These are phyloP conservation scores for Crocidura indochinensis DNA, from an alignment of 2,797 vertebrate species.

Conservation along the genomic window DNA sequence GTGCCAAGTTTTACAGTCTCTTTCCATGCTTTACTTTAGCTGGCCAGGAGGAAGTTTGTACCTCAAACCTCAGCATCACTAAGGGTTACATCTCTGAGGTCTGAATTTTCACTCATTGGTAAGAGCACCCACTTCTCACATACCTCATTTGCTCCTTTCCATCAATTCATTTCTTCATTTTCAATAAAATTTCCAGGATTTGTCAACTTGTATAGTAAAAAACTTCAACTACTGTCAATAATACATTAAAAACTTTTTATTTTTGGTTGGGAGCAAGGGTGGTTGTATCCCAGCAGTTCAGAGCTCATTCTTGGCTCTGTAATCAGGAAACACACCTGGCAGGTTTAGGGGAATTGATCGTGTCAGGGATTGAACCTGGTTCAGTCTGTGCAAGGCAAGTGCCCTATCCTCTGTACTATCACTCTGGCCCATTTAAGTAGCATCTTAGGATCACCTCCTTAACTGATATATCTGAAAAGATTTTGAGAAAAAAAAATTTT, in stretches of 20 bases:
- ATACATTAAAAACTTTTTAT: no score
- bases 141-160: not conserved
- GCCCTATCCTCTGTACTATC: no score
- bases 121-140: not conserved
- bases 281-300: no score
- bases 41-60: not conserved
- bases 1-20: not conserved
- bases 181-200: not conserved
- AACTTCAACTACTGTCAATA: not conserved
- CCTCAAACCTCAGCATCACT: not conserved
- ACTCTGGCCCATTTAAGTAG: not conserved
- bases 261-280: no score
- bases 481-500: not conserved
- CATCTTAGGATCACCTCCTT: slow-evolving; percentile 2
- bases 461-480: not conserved
- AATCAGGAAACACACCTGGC: no score
- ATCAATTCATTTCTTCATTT: not conserved
- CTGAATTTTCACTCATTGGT: not conserved
- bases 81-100: no score
- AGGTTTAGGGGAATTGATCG: no score
- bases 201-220: not conserved
- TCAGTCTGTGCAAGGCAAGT: no score
- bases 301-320: no score
- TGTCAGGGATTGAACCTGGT: no score
- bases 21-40: not conserved